A percentile compares a stretch with the other conserved stretches of the same genome.
Evolutionary conservation across 2,888 invertebrate genomes (phyloP).

Genomic region (Drosophila picticornis): DNA sequence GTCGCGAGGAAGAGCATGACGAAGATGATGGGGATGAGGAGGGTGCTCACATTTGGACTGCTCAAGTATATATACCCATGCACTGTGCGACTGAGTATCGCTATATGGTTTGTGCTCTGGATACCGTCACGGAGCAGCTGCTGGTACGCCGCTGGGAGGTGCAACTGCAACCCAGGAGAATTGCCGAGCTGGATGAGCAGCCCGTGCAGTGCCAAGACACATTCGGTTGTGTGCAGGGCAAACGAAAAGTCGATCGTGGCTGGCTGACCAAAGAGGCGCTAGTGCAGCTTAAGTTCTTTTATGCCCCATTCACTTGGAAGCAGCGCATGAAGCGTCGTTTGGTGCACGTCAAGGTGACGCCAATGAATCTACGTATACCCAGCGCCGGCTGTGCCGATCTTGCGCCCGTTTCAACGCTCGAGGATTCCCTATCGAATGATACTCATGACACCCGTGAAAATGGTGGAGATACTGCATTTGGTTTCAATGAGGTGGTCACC

Average conservation of each 20-base stretch:
- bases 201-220: slow-evolving; percentile 85
- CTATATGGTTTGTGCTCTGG: slow-evolving; percentile 90
- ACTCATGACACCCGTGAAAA: slow-evolving; percentile 87
- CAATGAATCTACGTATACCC: slow-evolving; percentile 88
- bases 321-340: slow-evolving; percentile 89
- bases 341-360: slow-evolving; percentile 91
- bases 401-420: slow-evolving; percentile 84
- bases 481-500: slow-evolving; percentile 88
- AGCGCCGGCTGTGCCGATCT: slow-evolving; percentile 75
- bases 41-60: slow-evolving; percentile 87
- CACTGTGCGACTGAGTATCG: slow-evolving; percentile 90
- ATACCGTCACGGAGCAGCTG: slow-evolving; percentile 86
- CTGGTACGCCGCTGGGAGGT: slow-evolving; percentile 94
- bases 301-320: slow-evolving; percentile 92
- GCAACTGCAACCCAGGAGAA: slow-evolving; percentile 88
- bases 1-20: slow-evolving; percentile 45
- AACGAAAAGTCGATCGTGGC: slow-evolving; percentile 89
- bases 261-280: slow-evolving; percentile 94
- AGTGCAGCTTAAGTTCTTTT: slow-evolving; percentile 93
- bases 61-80: slow-evolving; percentile 88
- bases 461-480: slow-evolving; percentile 85
- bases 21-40: slow-evolving; percentile 85
- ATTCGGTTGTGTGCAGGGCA: slow-evolving; percentile 88
- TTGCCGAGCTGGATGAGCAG: slow-evolving; percentile 85
- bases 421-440: slow-evolving; percentile 88